These are phyloP conservation scores for Arenaria interpres DNA, from an alignment of 2,113 vertebrate genomes.

Conservation along the genomic window DNA sequence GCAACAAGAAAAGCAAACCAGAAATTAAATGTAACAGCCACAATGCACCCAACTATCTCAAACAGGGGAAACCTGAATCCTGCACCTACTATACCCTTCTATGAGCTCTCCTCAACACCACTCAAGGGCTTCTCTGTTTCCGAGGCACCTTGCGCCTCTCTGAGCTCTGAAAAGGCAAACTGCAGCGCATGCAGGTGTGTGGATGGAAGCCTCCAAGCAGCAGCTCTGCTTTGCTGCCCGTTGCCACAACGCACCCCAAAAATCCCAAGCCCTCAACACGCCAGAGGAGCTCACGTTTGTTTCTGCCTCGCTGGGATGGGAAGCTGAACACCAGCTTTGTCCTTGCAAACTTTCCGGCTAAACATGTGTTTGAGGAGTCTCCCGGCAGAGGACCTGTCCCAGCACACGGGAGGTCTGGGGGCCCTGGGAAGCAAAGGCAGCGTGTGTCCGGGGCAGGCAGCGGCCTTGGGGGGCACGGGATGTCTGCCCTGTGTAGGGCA, in stretches of 20 bases:
- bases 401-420: neutral
- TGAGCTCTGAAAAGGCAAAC: neutral
- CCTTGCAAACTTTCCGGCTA: neutral
- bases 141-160: neutral
- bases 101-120: accelerated
- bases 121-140: accelerated
- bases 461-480: accelerated
- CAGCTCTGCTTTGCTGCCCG: neutral
- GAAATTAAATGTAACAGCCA: neutral
- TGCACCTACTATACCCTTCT: neutral
- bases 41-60: accelerated
- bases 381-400: neutral
- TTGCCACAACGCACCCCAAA: neutral
- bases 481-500: neutral
- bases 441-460: neutral
- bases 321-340: neutral
- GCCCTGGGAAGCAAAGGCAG: neutral
- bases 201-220: accelerated
- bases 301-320: neutral
- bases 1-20: neutral
- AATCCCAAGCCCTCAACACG: accelerated
- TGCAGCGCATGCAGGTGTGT: accelerated
- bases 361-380: neutral
- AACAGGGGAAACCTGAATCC: neutral
- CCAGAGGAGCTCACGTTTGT: accelerated